Conservation (phyloP, 2,797 vertebrate species). For the Phylloscopus collybita region DNA sequence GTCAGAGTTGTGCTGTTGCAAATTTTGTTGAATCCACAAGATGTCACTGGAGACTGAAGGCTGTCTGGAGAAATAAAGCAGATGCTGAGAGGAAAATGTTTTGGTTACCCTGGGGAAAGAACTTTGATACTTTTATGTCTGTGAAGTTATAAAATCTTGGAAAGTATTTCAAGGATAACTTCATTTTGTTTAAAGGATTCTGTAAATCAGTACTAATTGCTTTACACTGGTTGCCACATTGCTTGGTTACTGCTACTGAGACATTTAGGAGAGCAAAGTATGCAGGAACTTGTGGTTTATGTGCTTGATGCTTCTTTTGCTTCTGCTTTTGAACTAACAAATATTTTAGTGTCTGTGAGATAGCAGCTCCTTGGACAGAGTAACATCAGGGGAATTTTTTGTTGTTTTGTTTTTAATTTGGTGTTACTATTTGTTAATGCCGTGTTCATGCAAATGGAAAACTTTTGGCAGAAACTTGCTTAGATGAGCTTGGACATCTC, state of each 20-base stretch:
- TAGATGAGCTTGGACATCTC: background rate
- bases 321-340: background rate
- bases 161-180: background rate
- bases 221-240: background rate
- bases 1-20: background rate
- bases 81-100: background rate
- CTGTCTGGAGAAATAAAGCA: background rate
- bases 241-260: background rate
- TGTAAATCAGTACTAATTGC: background rate
- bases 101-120: background rate
- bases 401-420: background rate
- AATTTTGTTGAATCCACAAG: slow-evolving; percentile 13
- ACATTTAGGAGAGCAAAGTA: background rate
- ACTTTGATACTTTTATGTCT: background rate
- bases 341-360: background rate
- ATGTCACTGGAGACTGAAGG: slow-evolving; percentile 36
- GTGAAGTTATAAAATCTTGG: background rate
- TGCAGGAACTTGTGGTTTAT: background rate
- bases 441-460: background rate
- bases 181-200: background rate
- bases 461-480: background rate
- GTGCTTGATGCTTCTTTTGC: background rate
- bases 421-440: background rate
- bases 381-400: background rate
- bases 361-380: background rate